Evolutionary conservation across 2,888 invertebrate genomes (phyloP), one percentile per base, ranked within the genome.

Genomic region (Globia sparganii): DNA sequence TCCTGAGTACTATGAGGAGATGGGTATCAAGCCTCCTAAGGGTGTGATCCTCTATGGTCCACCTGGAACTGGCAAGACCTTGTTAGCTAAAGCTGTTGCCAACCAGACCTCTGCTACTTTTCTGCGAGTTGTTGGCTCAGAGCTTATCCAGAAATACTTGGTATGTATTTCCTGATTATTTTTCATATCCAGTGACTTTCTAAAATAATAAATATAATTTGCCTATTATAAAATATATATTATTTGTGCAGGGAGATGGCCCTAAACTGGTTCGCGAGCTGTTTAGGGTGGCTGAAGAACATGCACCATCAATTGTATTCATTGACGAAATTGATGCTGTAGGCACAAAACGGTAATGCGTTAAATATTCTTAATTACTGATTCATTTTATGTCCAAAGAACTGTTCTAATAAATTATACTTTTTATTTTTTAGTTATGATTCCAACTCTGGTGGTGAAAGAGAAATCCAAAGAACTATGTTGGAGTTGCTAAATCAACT

Each of bases 261-360:
- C 99, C 99, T 0, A 99, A 99, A 96, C 97, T 99, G 81, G 99
- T 99, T 2, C 97, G 99, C 75, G 99, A 99, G 93, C 95, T 99
- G 80, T 99, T 99, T 96, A 97, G 99, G 89, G 99, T 99, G n/a
- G 99, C 99, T 0, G 99, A 99, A 93, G 99, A 99, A 93, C 99
- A 99, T 97, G 99, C 99, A 0, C 99, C 99, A 0, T 99, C 99
- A 1, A 99, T 99, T 94, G 99, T 99, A 21, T 99, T 99, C 93
- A 99, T 99, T 90, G 99, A 99, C 97, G 99, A 99, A 97, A 99
- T 99, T 91, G 99, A 99, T 97, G 99, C 99, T 46, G 99, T 99
- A 25, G 99, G 99, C 77, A 99, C 99, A 11, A 99, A 99, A 96
- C 98, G 99, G 93, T 97, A 93, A 91, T 37, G 11, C 0, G 1